These are phyloP conservation scores for Corythaeola cristata DNA, from an alignment of 2,113 vertebrate genomes.

Conservation along the genomic window DNA sequence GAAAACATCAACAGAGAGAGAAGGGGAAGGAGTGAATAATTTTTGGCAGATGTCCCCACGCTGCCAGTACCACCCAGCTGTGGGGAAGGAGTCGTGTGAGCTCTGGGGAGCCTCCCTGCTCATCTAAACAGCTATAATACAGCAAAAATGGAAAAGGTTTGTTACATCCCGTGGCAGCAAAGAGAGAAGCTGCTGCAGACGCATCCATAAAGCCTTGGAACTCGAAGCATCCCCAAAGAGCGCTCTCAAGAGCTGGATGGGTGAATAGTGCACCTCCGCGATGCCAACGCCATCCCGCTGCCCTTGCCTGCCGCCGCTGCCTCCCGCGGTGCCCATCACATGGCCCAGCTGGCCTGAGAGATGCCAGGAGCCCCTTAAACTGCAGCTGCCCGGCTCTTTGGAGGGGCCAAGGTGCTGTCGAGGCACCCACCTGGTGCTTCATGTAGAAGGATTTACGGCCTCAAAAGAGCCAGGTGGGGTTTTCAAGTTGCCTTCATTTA, in stretches of 20 bases:
- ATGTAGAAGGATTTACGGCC: neutral
- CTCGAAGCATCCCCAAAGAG: neutral
- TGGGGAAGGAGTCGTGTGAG: neutral
- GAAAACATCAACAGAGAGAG: neutral
- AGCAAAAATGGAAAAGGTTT: neutral
- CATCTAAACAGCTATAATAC: neutral
- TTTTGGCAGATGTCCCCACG: slow-evolving; percentile 10
- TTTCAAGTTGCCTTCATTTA: neutral
- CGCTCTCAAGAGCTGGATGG: neutral
- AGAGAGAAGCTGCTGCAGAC: neutral
- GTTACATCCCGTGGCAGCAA: neutral
- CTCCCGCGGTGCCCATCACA: neutral
- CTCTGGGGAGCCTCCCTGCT: neutral
- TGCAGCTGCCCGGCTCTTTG: neutral
- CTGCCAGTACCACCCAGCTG: neutral
- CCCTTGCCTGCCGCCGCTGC: fast-evolving
- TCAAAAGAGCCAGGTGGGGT: neutral
- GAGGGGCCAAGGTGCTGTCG: neutral
- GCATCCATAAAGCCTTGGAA: neutral
- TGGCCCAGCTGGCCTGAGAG: neutral
- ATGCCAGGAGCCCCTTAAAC: neutral
- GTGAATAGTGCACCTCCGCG: neutral
- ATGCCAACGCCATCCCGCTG: neutral
- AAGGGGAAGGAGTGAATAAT: slow-evolving; percentile 9
- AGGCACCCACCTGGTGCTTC: neutral